Base-by-base conservation (phyloP, 2,797 vertebrate genomes). In the Syncerus caffer region DNA sequence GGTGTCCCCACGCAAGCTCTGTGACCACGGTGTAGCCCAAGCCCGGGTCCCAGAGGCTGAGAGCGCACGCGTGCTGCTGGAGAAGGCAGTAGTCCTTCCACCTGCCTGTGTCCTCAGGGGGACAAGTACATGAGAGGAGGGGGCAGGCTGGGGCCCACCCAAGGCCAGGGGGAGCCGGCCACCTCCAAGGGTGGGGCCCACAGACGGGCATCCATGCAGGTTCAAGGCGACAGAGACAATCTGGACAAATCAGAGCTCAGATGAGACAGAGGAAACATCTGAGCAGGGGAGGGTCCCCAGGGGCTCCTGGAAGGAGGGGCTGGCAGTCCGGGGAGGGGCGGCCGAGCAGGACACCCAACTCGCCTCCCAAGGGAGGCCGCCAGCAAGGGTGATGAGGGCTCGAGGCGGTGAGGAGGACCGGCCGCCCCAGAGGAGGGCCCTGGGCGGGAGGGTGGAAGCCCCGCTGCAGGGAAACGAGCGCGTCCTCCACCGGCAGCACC, bases 11-110 rank as follows among this genome's bases (percentile, higher is more conserved):
- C 15, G 0, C 0, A 3, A 47, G 58, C 64, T 34, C 1, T 89
- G 60, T 53, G 21, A 50, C 38, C 79, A n/a, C 14, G 0, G 16
- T 10, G 12, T 74, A 17, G 57, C 64, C 29, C 13, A 38, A 1
- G 4, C 51, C 38, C 13, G 4, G 31, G 27, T 45, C 84, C 25
- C 50, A 58, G 67, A 51, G 10, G 2, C 51, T 42, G 19, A 67
- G 74, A 6, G 34, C 0, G 0, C 1, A 3, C 6, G 21, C 1
- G 9, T 21, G 34, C 6, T 2, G 2, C 86, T 50, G 38, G 58
- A 7, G 45, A 67, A 51, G 14, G 23, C 62, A 29, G 31, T 2
- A n/a, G 50, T 42, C 51, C 19, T 38, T 38, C 64, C 64, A 71
- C 10, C 2, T n/a, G 1, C 0, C 1, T 27, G 42, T 42, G 62